These are phyloP conservation scores for Neofelis nebulosa DNA, from an alignment of 2,113 vertebrate species.

Conservation along the genomic window DNA sequence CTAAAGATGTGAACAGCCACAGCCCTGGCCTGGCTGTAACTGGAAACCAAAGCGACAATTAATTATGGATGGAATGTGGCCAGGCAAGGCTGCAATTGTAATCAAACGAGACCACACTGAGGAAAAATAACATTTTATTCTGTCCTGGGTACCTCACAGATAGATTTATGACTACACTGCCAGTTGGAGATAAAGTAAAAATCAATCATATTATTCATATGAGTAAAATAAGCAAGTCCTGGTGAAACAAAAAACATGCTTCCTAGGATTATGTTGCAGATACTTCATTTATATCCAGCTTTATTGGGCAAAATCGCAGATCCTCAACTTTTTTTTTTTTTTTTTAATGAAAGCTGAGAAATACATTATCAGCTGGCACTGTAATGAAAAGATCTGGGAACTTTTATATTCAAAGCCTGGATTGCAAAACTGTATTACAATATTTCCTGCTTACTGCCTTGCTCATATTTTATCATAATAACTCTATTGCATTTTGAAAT, in stretches of 20 bases:
- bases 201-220: slow-evolving; percentile 50
- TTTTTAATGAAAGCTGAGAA: slow-evolving; percentile 61
- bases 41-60: slow-evolving; percentile 85
- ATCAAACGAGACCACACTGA: slow-evolving; percentile 84
- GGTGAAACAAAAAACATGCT: slow-evolving; percentile 64
- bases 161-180: slow-evolving; percentile 46
- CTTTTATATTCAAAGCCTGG: slow-evolving; percentile 51
- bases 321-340: not conserved
- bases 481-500: slow-evolving; percentile 39
- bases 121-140: slow-evolving; percentile 78
- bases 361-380: slow-evolving; percentile 27
- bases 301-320: slow-evolving; percentile 45
- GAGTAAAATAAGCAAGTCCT: slow-evolving; percentile 30
- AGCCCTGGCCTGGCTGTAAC: slow-evolving; percentile 69
- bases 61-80: slow-evolving; percentile 85
- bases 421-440: slow-evolving; percentile 57
- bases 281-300: slow-evolving; percentile 53
- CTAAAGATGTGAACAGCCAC: slow-evolving; percentile 80
- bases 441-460: slow-evolving; percentile 51
- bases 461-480: slow-evolving; percentile 59
- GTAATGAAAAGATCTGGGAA: slow-evolving; percentile 54
- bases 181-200: slow-evolving; percentile 56
- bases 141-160: slow-evolving; percentile 7
- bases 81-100: slow-evolving; percentile 82
- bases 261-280: slow-evolving; percentile 55